Percentiles rank a stretch among this genome's conserved stretches.
phyloP scores from a whole-genome alignment of 1,140 invertebrate genomes.

The Neodiprion fabricii region DNA sequence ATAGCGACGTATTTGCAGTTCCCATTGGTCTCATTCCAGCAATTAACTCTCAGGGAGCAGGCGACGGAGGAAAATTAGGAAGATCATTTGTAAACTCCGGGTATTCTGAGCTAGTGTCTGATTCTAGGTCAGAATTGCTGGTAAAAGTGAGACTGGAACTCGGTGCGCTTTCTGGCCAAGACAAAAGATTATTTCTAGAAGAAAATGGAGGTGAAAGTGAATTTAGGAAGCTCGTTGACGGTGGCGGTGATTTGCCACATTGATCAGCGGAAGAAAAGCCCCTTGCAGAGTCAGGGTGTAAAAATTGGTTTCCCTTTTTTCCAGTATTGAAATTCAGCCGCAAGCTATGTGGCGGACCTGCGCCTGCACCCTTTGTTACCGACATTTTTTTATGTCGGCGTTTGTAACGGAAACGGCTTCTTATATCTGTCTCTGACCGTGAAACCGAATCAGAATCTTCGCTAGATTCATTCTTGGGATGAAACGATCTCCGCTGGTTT shows the following conservation, averaged over 20 bases:
- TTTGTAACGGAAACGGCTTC: conserved; percentile 47
- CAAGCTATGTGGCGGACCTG: conserved; percentile 37
- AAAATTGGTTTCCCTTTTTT: conserved; percentile 37
- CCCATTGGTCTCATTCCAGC: not conserved
- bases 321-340: conserved; percentile 49
- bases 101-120: conserved; percentile 58
- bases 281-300: conserved; percentile 47
- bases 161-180: conserved; percentile 57
- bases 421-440: conserved; percentile 57
- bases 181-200: conserved; percentile 51
- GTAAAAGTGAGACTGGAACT: conserved; percentile 59
- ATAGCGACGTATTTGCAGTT: not conserved
- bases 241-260: conserved; percentile 55
- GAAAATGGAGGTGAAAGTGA: conserved; percentile 57
- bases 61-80: conserved; percentile 54
- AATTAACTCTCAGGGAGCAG: conserved; percentile 46
- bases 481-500: conserved; percentile 52
- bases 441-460: conserved; percentile 59
- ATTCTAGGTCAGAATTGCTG: conserved; percentile 56
- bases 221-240: conserved; percentile 57
- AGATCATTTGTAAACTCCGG: conserved; percentile 58
- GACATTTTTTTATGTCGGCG: conserved; percentile 45
- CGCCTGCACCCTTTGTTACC: not conserved
- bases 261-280: conserved; percentile 47
- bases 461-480: conserved; percentile 53